Evolutionary conservation across 2,888 invertebrate genomes (phyloP), one percentile per base, ranked within the genome.

Genomic region (Noctua comes): DNA sequence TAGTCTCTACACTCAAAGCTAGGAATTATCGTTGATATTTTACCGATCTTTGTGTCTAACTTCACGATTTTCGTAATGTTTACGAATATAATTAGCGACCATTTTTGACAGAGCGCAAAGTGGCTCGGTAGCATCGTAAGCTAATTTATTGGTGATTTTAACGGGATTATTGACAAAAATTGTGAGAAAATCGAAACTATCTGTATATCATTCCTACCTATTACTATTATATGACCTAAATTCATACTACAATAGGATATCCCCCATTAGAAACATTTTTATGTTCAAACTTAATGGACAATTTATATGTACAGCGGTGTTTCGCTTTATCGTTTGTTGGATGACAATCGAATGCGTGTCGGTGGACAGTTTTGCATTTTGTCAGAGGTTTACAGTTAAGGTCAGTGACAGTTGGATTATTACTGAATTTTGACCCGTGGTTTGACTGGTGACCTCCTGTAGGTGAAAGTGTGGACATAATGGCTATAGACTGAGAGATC

Each of bases 381-480:
- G 86, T 86, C 82, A 86, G 84, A 86, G 84, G 68, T 85, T 80
- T 90, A 93, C 92, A 90, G 93, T 93, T 93, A 91, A 87, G 93
- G 90, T 91, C 91, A 91, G 77, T 93, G 94, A 90, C 83, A 68
- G 59, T 27, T 54, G 16, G 68, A 16, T 79, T 76, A 82, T 80
- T 59, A 82, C 73, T 74, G 31, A 74, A 69, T 79, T 77, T 31
- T 79, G 80, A 82, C 76, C 70, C 48, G 36, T 36, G 59, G 80
- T 80, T 79, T 73, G 77, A 77, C 64, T 13, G 62, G 27, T 75
- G 57, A 75, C 43, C 65, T 40, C 24, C 75, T 36, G 57, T 31
- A 36, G 36, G 66, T 68, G 72, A 80, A 76, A 72, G 51, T 69
- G 76, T 5, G 62, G 46, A 68, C 40, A 40, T 31, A 51, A 59